Percentiles rank a stretch among this genome's conserved stretches.
These are phyloP conservation scores for Gymnothorax javanicus DNA, from an alignment of 2,797 vertebrate genomes.

Conservation along the genomic window DNA sequence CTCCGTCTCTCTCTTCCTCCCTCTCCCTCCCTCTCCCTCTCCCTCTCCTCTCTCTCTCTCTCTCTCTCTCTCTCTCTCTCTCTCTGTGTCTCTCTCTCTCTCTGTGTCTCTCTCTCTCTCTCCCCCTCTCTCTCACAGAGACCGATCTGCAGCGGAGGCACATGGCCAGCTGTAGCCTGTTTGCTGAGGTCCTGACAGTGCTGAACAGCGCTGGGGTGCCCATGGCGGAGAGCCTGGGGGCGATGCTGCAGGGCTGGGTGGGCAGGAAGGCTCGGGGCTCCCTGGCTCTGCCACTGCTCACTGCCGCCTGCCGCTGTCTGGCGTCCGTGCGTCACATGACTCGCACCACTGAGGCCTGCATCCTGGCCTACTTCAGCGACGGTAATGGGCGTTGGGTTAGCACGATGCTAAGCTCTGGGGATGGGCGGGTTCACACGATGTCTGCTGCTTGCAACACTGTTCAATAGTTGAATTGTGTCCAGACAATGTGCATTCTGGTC, in stretches of 20 bases:
- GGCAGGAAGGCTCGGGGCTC: conserved; percentile 76
- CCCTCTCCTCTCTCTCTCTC: too few species aligned
- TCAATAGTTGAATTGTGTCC: too few species aligned
- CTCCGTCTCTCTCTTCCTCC: too few species aligned
- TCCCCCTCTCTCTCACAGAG: conserved; percentile 64
- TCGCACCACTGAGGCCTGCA: conserved; percentile 89
- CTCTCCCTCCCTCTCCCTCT: too few species aligned
- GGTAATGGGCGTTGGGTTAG: conserved; percentile 63
- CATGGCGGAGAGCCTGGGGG: conserved; percentile 83
- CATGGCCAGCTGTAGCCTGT: conserved; percentile 90
- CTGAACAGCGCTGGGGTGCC: conserved; percentile 84
- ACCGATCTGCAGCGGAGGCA: conserved; percentile 84
- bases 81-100: too few species aligned
- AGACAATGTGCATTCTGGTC: too few species aligned
- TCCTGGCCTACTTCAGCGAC: conserved; percentile 85
- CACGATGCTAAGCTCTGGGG: not conserved
- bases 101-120: too few species aligned
- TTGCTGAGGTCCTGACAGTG: conserved; percentile 83
- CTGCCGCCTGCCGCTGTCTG: conserved; percentile 86
- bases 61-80: not conserved
- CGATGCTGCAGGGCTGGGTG: conserved; percentile 83
- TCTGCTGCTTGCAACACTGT: too few species aligned
- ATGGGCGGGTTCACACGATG: not conserved
- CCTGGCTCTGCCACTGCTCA: conserved; percentile 88
- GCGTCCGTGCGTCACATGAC: conserved; percentile 96